Conservation (phyloP, 2,888 invertebrate genomes). For the Carcina quercana region DNA sequence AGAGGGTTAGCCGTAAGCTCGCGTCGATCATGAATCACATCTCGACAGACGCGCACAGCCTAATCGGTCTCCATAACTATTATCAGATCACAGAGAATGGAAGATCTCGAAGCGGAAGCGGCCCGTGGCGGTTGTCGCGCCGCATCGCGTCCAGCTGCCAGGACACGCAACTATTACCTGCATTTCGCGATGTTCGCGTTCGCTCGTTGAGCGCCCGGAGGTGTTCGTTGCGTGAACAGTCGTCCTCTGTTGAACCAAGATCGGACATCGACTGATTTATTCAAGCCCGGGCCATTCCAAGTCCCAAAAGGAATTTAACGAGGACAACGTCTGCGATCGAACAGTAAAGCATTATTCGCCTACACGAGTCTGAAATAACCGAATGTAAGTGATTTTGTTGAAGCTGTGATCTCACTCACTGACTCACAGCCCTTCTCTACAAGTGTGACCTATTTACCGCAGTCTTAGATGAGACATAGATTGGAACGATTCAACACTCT, state of each 20-base stretch:
- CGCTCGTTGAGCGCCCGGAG: slow-evolving; percentile 30
- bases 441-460: no score
- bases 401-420: slow-evolving; percentile 17
- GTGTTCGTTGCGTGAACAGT: slow-evolving; percentile 30
- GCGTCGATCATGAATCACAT: slow-evolving; percentile 31
- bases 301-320: no score
- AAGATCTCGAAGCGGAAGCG: slow-evolving; percentile 26
- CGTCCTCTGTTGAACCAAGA: slow-evolving; percentile 13
- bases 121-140: slow-evolving; percentile 10
- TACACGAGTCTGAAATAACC: slow-evolving; percentile 9
- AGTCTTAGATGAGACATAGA: no score
- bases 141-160: slow-evolving; percentile 2
- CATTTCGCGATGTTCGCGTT: slow-evolving; percentile 26
- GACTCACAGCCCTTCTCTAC: no score
- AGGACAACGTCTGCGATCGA: no score
- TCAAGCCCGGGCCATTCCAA: no score
- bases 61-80: slow-evolving; percentile 13
- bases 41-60: slow-evolving; percentile 12
- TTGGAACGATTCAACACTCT: no score
- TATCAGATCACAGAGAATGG: slow-evolving; percentile 25
- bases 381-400: slow-evolving; percentile 14
- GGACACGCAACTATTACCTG: slow-evolving; percentile 45
- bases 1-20: slow-evolving; percentile 57
- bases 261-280: slow-evolving; percentile 17
- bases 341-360: no score